These are phyloP conservation scores for Ploceus nigricollis DNA, from an alignment of 2,113 vertebrate genomes.

Conservation along the genomic window DNA sequence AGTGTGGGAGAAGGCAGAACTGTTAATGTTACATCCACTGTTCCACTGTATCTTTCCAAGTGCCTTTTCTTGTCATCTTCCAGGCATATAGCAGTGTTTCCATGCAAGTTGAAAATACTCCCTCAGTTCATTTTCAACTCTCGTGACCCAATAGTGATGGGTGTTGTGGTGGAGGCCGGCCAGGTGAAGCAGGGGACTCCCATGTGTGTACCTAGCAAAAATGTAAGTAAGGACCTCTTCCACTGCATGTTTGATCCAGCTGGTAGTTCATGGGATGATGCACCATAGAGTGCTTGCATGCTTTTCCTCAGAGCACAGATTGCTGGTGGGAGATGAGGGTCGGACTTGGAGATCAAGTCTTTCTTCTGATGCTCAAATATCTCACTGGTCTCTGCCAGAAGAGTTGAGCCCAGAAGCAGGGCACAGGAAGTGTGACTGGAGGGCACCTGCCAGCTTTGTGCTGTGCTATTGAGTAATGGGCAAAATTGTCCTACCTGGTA, in stretches of 20 bases:
- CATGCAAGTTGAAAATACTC: conserved; percentile 91
- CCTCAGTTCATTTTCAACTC: conserved; percentile 99
- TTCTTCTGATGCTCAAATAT: background rate
- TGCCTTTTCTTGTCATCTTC: background rate
- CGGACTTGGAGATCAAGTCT: background rate
- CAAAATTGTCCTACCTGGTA: background rate
- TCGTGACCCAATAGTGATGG: conserved; percentile 97
- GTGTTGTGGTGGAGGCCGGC: conserved; percentile 87
- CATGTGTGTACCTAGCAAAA: conserved; percentile 93
- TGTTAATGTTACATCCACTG: fast-evolving
- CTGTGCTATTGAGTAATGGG: fast-evolving
- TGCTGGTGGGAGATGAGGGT: background rate
- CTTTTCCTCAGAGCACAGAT: no score
- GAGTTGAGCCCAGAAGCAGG: fast-evolving
- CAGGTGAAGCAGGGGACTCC: conserved; percentile 91
- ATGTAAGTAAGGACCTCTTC: conserved; percentile 74
- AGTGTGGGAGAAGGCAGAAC: background rate
- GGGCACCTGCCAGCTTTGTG: background rate
- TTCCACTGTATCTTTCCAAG: background rate
- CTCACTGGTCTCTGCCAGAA: background rate
- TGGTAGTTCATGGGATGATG: background rate
- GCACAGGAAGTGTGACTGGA: background rate
- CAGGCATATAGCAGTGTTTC: conserved; percentile 94
- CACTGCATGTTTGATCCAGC: fast-evolving
- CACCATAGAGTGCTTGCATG: fast-evolving